These are phyloP conservation scores for Dermolepida albohirtum DNA, from an alignment of 2,888 invertebrate species.

Conservation along the genomic window DNA sequence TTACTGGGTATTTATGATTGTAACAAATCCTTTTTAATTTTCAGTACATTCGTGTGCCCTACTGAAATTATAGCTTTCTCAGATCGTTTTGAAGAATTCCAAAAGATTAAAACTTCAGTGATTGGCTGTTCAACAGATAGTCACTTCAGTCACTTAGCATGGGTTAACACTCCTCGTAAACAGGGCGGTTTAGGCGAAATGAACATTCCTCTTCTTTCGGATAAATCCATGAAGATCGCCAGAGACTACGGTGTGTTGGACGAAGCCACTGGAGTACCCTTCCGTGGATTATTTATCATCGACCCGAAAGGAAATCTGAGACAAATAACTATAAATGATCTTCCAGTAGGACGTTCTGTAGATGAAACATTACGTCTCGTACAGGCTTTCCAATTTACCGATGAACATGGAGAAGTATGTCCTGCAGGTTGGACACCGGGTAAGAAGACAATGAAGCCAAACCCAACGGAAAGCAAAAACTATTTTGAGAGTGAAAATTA, in stretches of 20 bases:
- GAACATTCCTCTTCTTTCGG: constrained; percentile 94
- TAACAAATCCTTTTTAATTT: constrained; percentile 28
- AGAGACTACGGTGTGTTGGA: constrained; percentile 91
- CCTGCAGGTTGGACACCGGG: constrained; percentile 97
- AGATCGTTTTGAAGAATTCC: constrained; percentile 86
- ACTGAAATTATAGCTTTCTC: constrained; percentile 99
- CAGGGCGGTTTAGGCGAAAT: constrained; percentile 94
- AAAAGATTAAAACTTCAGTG: constrained; percentile 85
- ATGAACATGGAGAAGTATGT: constrained; percentile 93
- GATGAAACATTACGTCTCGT: constrained; percentile 95
- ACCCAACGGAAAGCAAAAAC: constrained; percentile 83
- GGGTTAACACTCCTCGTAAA: constrained; percentile 95
- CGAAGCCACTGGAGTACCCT: constrained; percentile 92
- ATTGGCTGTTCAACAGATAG: constrained; percentile 96
- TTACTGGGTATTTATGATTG: too few relatives aligned
- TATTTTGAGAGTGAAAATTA: constrained; percentile 67
- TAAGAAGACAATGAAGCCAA: constrained; percentile 91
- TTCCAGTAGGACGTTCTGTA: constrained; percentile 92
- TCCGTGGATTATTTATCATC: constrained; percentile 96
- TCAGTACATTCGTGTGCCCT: constrained; percentile 82
- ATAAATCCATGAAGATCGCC: constrained; percentile 89
- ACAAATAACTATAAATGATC: constrained; percentile 96
- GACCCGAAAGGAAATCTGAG: constrained; percentile 88
- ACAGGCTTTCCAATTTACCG: constrained; percentile 97
- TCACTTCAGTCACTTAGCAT: constrained; percentile 96